Conservation (phyloP, 2,888 invertebrate species). For the Lasioglossum lativentre region DNA sequence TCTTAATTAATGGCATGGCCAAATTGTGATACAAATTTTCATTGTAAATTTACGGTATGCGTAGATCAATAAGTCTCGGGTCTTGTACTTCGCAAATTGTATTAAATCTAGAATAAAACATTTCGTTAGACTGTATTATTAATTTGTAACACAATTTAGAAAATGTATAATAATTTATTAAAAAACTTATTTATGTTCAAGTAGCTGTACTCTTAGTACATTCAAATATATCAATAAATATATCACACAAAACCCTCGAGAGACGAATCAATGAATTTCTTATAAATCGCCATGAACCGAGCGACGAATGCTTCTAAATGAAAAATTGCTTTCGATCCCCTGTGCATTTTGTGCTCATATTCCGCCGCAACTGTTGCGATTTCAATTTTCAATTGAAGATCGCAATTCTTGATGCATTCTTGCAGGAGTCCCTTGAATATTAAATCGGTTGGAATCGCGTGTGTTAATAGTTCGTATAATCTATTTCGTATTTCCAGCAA, state of each 20-base stretch:
- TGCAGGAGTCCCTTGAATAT: conserved; percentile 95
- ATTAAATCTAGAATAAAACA: conserved; percentile 61
- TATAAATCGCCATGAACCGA: conserved; percentile 97
- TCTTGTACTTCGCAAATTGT: conserved; percentile 40
- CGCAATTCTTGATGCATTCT: conserved; percentile 95
- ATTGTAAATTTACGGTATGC: conserved; percentile 54
- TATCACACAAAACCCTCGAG: conserved; percentile 86
- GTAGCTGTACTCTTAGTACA: conserved; percentile 24
- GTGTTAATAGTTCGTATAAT: conserved; percentile 96
- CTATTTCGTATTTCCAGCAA: conserved; percentile 94
- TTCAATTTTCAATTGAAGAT: conserved; percentile 94
- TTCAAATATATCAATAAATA: conserved; percentile 24
- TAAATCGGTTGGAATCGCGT: conserved; percentile 96
- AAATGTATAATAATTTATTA: conserved; percentile 37
- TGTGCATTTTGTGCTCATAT: conserved; percentile 96
- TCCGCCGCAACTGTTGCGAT: conserved; percentile 94
- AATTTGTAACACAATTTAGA: conserved; percentile 18
- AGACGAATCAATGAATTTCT: conserved; percentile 92
- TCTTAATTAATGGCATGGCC: conserved; percentile 25
- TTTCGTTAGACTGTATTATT: conserved; percentile 56
- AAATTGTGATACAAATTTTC: conserved; percentile 29
- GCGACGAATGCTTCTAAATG: conserved; percentile 99
- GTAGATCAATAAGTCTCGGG: conserved; percentile 9
- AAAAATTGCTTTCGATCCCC: conserved; percentile 97
- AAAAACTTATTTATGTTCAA: conserved; percentile 21